These are phyloP conservation scores for Vannuccia rotundouncinata DNA, from an alignment of 2,888 invertebrate genomes.

Conservation along the genomic window DNA sequence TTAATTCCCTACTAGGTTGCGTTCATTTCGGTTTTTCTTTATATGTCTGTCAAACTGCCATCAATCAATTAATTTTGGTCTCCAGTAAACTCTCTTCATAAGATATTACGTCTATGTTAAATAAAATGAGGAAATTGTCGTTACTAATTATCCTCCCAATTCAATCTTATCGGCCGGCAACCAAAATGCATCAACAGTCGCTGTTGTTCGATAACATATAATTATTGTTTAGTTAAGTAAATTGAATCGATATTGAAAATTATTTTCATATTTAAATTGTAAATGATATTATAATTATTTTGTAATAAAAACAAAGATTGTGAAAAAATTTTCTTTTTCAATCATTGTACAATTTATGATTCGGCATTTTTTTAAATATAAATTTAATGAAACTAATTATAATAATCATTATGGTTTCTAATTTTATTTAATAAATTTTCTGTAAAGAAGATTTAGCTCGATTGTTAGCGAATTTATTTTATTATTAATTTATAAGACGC, in stretches of 20 bases:
- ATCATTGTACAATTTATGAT: too few relatives aligned
- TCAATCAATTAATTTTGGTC: neutral
- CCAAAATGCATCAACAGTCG: neutral
- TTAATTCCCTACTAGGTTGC: neutral
- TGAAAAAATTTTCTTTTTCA: too few relatives aligned
- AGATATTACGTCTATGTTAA: neutral
- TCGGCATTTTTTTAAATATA: too few relatives aligned
- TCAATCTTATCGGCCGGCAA: neutral
- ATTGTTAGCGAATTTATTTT: too few relatives aligned
- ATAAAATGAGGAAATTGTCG: neutral
- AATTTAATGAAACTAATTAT: too few relatives aligned
- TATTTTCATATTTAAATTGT: neutral
- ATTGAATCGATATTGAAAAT: neutral
- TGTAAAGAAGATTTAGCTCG: too few relatives aligned
- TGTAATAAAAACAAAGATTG: too few relatives aligned
- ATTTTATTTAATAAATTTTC: too few relatives aligned
- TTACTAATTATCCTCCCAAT: neutral
- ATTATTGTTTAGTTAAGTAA: neutral
- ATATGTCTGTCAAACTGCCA: neutral
- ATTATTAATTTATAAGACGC: neutral
- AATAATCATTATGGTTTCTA: too few relatives aligned
- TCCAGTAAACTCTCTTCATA: neutral
- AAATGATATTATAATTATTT: too few relatives aligned
- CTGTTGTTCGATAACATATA: neutral
- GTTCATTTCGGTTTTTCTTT: neutral